phyloP scores from a whole-genome alignment of 1,140 invertebrate genomes.

The Mylabris phalerata region DNA sequence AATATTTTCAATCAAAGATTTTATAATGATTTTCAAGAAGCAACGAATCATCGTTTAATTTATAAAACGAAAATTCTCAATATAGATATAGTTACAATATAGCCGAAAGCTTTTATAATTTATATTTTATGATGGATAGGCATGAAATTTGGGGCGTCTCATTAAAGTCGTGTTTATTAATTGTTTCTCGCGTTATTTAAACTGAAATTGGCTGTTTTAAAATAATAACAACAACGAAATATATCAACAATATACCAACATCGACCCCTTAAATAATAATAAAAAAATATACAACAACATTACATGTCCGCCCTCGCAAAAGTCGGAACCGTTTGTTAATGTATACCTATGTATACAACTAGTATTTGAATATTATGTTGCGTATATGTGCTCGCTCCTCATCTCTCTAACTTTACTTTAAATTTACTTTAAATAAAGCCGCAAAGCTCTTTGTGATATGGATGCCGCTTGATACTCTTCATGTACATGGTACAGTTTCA shows the following conservation, averaged over 20 bases:
- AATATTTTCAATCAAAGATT: not conserved
- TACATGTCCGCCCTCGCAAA: constrained; percentile 2
- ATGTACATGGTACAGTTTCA: constrained; percentile 22
- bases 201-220: not conserved
- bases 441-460: constrained; percentile 14
- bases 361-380: too few relatives aligned
- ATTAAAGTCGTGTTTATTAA: too few relatives aligned
- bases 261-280: not conserved
- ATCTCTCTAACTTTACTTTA: constrained; percentile 2
- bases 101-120: too few relatives aligned
- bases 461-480: constrained; percentile 7
- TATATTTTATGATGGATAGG: too few relatives aligned
- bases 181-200: too few relatives aligned
- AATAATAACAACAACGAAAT: not conserved
- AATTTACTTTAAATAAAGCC: constrained; percentile 9
- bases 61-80: not conserved
- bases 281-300: not conserved
- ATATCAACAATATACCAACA: too few relatives aligned
- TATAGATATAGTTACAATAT: too few relatives aligned
- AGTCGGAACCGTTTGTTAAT: too few relatives aligned
- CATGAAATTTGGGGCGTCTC: too few relatives aligned
- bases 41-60: not conserved
- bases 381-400: not conserved
- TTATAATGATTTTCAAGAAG: not conserved
- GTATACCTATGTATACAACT: too few relatives aligned